Base-by-base conservation (phyloP, 2,113 vertebrate genomes). In the Microtus pennsylvanicus region DNA sequence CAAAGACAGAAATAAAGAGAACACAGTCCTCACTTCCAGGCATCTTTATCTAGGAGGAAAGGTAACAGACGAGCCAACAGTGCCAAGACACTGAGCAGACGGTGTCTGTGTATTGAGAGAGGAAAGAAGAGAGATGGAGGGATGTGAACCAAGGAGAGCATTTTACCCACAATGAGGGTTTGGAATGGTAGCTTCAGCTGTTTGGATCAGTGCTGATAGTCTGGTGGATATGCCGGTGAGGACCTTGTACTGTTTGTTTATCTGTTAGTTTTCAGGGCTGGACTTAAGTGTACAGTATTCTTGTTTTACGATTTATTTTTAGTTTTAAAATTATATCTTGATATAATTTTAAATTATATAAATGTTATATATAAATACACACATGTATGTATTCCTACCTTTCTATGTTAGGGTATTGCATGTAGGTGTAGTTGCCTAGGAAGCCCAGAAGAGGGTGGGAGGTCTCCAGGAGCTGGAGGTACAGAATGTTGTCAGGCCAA, bases 81-180 rank as follows among this genome's bases (percentile, higher is more conserved):
- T 12, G 38, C 24, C 67, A 38, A 2, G 30, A 33, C 10, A 42
- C 81, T 33, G 26, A 16, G 22, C 5, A n/a, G 78, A 7, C 55
- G 16, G 35, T 0, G 76, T 47, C 30, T 12, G 0, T 0, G 13
- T 26, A 47, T 5, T 33, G 28, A 55, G 22, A 61, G 14, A 75
- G 67, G 1, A 35, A 17, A 28, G 55, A 24, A 33, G 45, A 87
- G 45, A 61, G 76, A 21, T 6, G 5, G 22, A 11, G n/a, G 55
- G n/a, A 42, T 58, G 50, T 38, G 83, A 69, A 7, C 2, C 19
- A 58, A 78, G 19, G 38, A 90, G 8, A 8, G 10, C 8, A 4
- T 17, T 55, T 13, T 13, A 5, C 33, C 22, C 50, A 74, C 61
- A 42, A 33, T 58, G 12, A 24, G 24, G 35, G 4, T n/a, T 30